Conservation (phyloP, 1,140 invertebrate species). For the Brachionus angularis region DNA sequence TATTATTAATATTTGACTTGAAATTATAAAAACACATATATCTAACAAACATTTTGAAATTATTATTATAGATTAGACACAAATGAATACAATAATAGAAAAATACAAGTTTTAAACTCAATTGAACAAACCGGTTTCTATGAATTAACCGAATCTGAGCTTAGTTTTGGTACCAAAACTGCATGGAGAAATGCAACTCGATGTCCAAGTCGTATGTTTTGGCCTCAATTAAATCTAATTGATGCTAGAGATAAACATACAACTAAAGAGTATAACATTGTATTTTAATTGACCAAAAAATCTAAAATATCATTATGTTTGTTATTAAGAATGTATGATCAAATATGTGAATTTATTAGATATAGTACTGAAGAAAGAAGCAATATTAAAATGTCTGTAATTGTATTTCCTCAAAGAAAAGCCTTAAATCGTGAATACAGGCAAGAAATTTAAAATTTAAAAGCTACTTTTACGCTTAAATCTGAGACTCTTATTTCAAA, state of each 20-base stretch:
- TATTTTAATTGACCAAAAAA: background rate
- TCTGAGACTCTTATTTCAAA: too few species aligned
- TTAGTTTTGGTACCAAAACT: conserved; percentile 86
- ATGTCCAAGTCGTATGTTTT: conserved; percentile 89
- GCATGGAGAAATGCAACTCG: conserved; percentile 87
- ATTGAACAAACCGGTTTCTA: conserved; percentile 67
- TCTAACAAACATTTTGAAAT: background rate
- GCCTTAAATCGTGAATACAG: conserved; percentile 74
- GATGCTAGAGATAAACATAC: conserved; percentile 1
- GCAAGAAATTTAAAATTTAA: too few species aligned
- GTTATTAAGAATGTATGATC: conserved; percentile 89
- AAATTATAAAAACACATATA: too few species aligned
- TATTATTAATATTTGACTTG: too few species aligned
- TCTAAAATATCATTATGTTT: conserved; percentile 84
- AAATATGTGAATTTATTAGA: conserved; percentile 90
- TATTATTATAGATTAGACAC: conserved; percentile 54
- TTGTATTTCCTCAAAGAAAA: conserved; percentile 82
- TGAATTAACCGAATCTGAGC: conserved; percentile 81
- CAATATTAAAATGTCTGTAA: conserved; percentile 88
- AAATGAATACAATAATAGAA: conserved; percentile 60
- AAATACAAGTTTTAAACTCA: conserved; percentile 70
- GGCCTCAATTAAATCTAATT: conserved; percentile 80
- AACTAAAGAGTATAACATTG: conserved; percentile 45
- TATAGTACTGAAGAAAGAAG: conserved; percentile 94
- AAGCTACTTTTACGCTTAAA: too few species aligned